Conservation (phyloP, 2,888 invertebrate species). For the Agrotis puta region DNA sequence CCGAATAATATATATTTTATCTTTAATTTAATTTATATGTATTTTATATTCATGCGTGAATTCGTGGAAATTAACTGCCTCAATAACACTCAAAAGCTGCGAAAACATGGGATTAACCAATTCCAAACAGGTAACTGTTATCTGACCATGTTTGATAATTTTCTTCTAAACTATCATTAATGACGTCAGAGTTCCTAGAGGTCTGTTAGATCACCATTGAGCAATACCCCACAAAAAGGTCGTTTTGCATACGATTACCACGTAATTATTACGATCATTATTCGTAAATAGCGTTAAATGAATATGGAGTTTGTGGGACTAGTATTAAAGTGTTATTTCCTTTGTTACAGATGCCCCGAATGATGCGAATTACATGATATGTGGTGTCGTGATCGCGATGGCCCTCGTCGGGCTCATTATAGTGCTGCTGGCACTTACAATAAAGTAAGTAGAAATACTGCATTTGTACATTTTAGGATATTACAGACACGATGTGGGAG, state of each 20-base stretch:
- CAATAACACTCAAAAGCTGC: background rate
- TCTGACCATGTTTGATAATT: background rate
- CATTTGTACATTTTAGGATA: constrained; percentile 11
- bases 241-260: constrained; percentile 53
- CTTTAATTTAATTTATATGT: background rate
- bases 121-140: background rate
- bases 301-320: background rate
- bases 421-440: constrained; percentile 95
- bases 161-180: constrained; percentile 12
- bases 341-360: constrained; percentile 95
- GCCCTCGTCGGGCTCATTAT: constrained; percentile 95
- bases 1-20: too few species aligned
- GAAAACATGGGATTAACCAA: background rate
- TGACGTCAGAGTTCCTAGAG: constrained; percentile 37
- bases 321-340: constrained; percentile 65
- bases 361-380: constrained; percentile 96
- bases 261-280: constrained; percentile 43
- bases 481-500: constrained; percentile 1
- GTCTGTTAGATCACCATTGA: constrained; percentile 42
- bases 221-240: constrained; percentile 40
- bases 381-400: constrained; percentile 96
- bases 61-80: background rate
- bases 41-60: background rate
- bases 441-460: constrained; percentile 91
- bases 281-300: background rate